These are phyloP conservation scores for Andrena dorsata DNA, from an alignment of 2,888 invertebrate species.

Conservation along the genomic window DNA sequence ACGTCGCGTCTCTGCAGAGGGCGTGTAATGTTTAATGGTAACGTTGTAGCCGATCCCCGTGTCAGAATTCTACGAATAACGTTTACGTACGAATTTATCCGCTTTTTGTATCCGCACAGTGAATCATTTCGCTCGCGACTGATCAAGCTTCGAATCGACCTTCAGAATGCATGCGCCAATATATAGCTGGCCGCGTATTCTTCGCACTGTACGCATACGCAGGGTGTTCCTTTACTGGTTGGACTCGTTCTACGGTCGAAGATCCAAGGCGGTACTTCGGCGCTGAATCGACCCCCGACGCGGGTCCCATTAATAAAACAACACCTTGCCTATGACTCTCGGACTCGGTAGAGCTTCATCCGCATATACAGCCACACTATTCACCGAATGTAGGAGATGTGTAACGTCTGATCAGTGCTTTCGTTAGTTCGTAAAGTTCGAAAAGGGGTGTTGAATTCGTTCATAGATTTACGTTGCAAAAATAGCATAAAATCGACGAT, in stretches of 20 bases:
- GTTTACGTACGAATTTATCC: slow-evolving; percentile 34
- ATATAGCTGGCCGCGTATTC: slow-evolving; percentile 49
- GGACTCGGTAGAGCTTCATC: slow-evolving; percentile 37
- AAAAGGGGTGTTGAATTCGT: slow-evolving; percentile 5
- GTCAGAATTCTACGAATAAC: slow-evolving; percentile 23
- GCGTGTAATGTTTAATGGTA: slow-evolving; percentile 33
- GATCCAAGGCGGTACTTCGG: background rate
- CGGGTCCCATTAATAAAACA: background rate
- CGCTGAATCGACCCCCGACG: background rate
- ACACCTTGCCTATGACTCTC: background rate
- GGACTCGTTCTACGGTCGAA: background rate
- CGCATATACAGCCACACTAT: slow-evolving; percentile 28
- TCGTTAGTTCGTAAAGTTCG: slow-evolving; percentile 1
- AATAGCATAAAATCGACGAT: slow-evolving; percentile 2
- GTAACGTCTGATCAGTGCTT: slow-evolving; percentile 29
- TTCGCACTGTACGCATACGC: slow-evolving; percentile 50
- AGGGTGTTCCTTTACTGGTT: background rate
- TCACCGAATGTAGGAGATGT: slow-evolving; percentile 25
- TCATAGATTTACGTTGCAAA: slow-evolving; percentile 23
- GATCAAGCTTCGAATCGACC: slow-evolving; percentile 24
- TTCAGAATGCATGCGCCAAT: slow-evolving; percentile 65
- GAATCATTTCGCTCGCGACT: slow-evolving; percentile 23
- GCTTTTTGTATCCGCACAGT: slow-evolving; percentile 31
- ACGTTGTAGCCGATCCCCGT: slow-evolving; percentile 36
- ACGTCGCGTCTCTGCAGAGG: slow-evolving; percentile 29